A percentile compares a stretch with the other conserved stretches of the same genome.
phyloP scores from a whole-genome alignment of 2,888 invertebrate species.

The Drosophila trichaetosa region DNA sequence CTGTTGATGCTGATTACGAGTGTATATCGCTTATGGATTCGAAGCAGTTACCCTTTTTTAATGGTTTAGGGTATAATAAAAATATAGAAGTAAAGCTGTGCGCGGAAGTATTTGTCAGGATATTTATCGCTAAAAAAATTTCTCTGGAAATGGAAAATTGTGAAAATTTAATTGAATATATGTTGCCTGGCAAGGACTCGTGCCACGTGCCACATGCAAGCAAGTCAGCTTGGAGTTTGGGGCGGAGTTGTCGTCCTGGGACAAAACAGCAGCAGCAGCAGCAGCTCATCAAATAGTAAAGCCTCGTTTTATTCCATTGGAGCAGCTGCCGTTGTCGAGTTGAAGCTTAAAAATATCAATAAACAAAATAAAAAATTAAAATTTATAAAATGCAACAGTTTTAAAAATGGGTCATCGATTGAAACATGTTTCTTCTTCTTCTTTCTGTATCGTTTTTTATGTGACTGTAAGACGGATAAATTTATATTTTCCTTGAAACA shows the following conservation, averaged over 20 bases:
- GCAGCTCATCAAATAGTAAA: slow-evolving; percentile 69
- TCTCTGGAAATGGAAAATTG: slow-evolving; percentile 66
- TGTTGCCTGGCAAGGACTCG: slow-evolving; percentile 43
- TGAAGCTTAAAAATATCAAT: slow-evolving; percentile 10
- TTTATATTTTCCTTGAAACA: not conserved
- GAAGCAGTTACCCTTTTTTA: not conserved
- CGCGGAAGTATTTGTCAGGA: slow-evolving; percentile 75
- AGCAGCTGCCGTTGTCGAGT: slow-evolving; percentile 48
- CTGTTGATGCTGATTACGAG: not conserved
- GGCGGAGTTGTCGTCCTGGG: not conserved
- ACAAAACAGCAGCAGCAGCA: not conserved
- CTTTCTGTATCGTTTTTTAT: slow-evolving; percentile 14
- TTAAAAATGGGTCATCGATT: slow-evolving; percentile 44
- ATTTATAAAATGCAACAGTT: slow-evolving; percentile 2
- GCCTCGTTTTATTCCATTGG: slow-evolving; percentile 26
- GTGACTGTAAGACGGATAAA: not conserved
- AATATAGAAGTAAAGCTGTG: slow-evolving; percentile 40
- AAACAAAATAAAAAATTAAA: slow-evolving; percentile 23
- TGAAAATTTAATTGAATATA: slow-evolving; percentile 79
- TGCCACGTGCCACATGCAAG: slow-evolving; percentile 30
- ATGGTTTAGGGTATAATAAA: not conserved
- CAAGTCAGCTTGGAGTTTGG: not conserved
- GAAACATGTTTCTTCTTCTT: slow-evolving; percentile 3
- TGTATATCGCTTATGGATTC: not conserved
- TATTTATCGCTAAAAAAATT: slow-evolving; percentile 74